Evolutionary conservation across 2,888 invertebrate species (phyloP).

Genomic region (Marronus borbonicus): DNA sequence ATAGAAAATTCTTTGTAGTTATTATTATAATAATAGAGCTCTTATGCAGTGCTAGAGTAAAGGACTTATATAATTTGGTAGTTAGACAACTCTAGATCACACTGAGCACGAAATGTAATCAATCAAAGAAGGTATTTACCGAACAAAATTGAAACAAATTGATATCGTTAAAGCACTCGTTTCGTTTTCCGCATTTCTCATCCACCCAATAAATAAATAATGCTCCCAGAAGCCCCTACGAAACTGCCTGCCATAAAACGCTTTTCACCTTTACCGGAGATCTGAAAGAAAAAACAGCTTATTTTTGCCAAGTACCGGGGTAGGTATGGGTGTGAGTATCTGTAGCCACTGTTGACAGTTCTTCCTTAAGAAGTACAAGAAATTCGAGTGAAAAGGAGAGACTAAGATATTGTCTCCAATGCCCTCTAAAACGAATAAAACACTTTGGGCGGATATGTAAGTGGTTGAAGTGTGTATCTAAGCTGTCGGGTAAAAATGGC

Average conservation of each 20-base stretch:
- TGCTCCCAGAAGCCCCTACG: not conserved
- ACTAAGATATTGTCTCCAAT: not conserved
- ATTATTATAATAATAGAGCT: too few relatives aligned
- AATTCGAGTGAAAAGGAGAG: not conserved
- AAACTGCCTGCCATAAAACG: constrained; percentile 13
- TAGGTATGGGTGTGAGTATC: constrained; percentile 1
- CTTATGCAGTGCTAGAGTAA: too few relatives aligned
- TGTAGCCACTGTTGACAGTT: not conserved
- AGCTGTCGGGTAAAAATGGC: too few relatives aligned
- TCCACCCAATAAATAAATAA: constrained; percentile 24
- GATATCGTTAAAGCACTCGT: not conserved
- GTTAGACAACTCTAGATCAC: too few relatives aligned
- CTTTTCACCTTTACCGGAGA: constrained; percentile 18
- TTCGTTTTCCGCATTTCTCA: constrained; percentile 2
- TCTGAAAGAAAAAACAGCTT: constrained; percentile 3
- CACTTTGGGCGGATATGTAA: not conserved
- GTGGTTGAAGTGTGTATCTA: too few relatives aligned
- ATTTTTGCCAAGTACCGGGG: not conserved
- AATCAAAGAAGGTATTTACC: not conserved
- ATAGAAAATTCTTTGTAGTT: too few relatives aligned
- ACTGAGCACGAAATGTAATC: not conserved
- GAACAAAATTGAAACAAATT: constrained; percentile 4
- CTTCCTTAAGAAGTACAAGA: not conserved
- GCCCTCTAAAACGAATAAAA: not conserved
- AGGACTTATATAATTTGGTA: too few relatives aligned